Base-by-base conservation (phyloP, 2,113 vertebrate species). In the Daubentonia madagascariensis region DNA sequence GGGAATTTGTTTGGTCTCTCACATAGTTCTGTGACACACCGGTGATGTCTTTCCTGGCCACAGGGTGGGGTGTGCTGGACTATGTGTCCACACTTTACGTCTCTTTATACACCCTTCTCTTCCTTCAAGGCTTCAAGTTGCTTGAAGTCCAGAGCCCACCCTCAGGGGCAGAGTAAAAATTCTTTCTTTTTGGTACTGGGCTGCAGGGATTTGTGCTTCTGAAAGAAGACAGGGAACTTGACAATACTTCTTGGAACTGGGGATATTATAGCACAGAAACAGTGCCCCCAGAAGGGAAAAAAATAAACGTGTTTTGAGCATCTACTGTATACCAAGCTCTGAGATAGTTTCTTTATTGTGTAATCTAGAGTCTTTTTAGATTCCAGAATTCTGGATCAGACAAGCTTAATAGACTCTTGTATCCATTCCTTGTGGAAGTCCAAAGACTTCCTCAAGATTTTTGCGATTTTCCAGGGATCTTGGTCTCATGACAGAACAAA, bases 401-500 rank as follows among this genome's bases (percentile, higher is more conserved):
- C 20, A 37, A 80, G 13, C 25, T 92, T 50, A 43, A 63, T 91
- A 1, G 3, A 23, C n/a, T 59, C n/a, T 3, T 96, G 20, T 70
- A 30, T 18, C 6, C 8, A 23, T 3, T 12, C 22, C 61, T n/a
- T 48, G 2, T 23, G 9, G 8, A 32, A 87, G 16, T 52, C 16
- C 52, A 86, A 80, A 87, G 57, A 6, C 61, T 96, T 91, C 81
- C 65, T 89, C 23, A 54, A 87, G 61, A 68, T 40, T 84, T 94
- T 93, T 50, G 37, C 43, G 52, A 43, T 89, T 89, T 88, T 80
- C 32, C 76, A 67, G n/a, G 32, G 37, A 79, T 79, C 61, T 80
- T 87, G 30, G 59, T 90, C 70, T 97, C 23, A 59, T 59, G 37
- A 81, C 45, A 93, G 45, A 78, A 92, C 50, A 81, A 93, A 97